Evolutionary conservation across 1,140 invertebrate species (phyloP).

Genomic region (Archivesica marissinica): DNA sequence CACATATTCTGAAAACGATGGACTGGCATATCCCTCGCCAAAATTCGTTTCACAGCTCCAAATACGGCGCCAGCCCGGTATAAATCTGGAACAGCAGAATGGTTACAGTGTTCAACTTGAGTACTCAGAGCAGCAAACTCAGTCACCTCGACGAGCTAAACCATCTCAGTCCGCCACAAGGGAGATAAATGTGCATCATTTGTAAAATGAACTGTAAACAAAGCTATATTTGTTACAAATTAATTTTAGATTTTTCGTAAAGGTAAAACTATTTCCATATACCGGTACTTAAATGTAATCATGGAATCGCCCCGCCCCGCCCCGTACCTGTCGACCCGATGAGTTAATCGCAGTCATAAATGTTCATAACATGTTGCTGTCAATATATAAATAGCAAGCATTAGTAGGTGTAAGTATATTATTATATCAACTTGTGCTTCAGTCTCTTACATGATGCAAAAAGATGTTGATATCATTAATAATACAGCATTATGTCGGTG

Average conservation of each 20-base stretch:
- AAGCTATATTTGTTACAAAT: not conserved
- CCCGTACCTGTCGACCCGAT: too few species aligned
- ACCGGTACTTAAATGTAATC: too few species aligned
- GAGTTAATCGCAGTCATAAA: too few species aligned
- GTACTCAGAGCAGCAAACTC: constrained; percentile 46
- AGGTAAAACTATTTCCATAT: not conserved
- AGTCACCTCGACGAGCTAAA: constrained; percentile 6
- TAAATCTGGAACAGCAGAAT: constrained; percentile 34
- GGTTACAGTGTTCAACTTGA: constrained; percentile 48
- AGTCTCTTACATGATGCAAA: too few species aligned
- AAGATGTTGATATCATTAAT: too few species aligned
- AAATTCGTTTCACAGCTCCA: constrained; percentile 58
- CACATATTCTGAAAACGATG: constrained; percentile 42
- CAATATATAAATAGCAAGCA: too few species aligned
- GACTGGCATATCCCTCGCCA: not conserved
- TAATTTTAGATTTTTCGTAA: not conserved
- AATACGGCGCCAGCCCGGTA: constrained; percentile 25
- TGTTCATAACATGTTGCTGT: too few species aligned
- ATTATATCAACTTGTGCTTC: too few species aligned
- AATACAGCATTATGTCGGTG: too few species aligned
- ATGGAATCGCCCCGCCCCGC: too few species aligned
- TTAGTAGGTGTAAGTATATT: too few species aligned
- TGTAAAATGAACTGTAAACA: constrained; percentile 8
- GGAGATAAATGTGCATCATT: constrained; percentile 50
- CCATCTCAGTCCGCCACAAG: constrained; percentile 3